phyloP scores from a whole-genome alignment of 2,888 invertebrate species.

The Furcula furcula region DNA sequence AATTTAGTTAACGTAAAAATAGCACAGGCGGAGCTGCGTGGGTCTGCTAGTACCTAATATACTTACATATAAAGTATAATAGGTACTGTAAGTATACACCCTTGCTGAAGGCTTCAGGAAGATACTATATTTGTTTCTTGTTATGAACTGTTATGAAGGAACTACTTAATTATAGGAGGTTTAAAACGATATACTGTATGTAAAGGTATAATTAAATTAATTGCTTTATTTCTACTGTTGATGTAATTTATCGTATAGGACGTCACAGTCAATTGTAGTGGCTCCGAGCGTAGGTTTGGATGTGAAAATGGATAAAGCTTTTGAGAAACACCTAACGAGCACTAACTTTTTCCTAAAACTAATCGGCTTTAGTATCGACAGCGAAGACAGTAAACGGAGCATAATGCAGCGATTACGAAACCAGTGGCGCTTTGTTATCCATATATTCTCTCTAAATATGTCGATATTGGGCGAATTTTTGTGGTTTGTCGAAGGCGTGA shows the following conservation, averaged over 20 bases:
- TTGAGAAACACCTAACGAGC: conserved; percentile 30
- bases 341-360: conserved; percentile 25
- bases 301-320: conserved; percentile 21
- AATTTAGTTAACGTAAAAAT: no score
- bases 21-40: no score
- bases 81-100: no score
- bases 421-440: conserved; percentile 30
- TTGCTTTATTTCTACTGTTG: background rate
- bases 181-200: no score
- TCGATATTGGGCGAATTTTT: conserved; percentile 23
- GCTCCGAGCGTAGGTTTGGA: background rate
- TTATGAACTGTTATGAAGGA: no score
- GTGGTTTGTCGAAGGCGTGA: conserved; percentile 28
- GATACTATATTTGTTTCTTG: no score
- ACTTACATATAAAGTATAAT: no score
- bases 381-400: conserved; percentile 24
- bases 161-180: no score
- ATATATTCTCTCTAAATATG: conserved; percentile 20
- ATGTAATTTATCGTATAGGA: background rate
- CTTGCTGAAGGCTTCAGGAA: no score
- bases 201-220: background rate
- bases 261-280: background rate
- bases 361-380: conserved; percentile 31
- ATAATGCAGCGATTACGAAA: conserved; percentile 21
- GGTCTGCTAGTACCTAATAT: no score